Evolutionary conservation across 1,140 invertebrate species (phyloP).

Genomic region (Globodera rostochiensis): DNA sequence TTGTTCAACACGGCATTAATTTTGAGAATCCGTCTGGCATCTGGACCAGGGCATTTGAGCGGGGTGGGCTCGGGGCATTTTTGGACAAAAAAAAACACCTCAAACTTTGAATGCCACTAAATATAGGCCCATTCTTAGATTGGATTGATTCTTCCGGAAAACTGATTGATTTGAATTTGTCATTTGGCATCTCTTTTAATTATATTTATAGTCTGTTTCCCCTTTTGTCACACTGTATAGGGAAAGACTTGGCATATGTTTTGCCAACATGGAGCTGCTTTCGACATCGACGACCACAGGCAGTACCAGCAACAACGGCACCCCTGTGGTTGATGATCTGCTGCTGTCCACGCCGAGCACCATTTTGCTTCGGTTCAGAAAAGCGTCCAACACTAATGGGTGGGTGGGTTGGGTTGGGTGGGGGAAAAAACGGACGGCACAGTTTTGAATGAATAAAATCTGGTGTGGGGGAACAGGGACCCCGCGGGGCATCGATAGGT

Average conservation of each 20-base stretch:
- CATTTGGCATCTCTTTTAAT: no score
- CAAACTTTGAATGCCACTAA: no score
- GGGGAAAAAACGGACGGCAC: neutral
- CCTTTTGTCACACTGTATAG: slow-evolving; percentile 22
- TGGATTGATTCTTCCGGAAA: no score
- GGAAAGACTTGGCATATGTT: slow-evolving; percentile 25
- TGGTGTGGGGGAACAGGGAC: no score
- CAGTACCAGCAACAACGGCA: neutral
- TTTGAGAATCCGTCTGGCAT: no score
- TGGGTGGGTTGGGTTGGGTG: neutral
- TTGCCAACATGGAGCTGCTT: slow-evolving; percentile 32
- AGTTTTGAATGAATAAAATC: neutral
- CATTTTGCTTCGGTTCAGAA: neutral
- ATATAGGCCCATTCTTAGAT: no score
- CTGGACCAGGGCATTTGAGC: no score
- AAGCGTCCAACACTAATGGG: neutral
- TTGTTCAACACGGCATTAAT: neutral
- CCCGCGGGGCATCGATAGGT: no score
- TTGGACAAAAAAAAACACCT: no score
- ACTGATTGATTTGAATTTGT: no score
- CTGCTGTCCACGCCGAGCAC: neutral
- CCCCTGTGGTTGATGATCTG: neutral
- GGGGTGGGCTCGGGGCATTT: no score
- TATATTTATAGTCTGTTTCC: neutral
- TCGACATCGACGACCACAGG: neutral